These are phyloP conservation scores for Zosterops lateralis DNA, from an alignment of 2,113 vertebrate genomes.

Conservation along the genomic window DNA sequence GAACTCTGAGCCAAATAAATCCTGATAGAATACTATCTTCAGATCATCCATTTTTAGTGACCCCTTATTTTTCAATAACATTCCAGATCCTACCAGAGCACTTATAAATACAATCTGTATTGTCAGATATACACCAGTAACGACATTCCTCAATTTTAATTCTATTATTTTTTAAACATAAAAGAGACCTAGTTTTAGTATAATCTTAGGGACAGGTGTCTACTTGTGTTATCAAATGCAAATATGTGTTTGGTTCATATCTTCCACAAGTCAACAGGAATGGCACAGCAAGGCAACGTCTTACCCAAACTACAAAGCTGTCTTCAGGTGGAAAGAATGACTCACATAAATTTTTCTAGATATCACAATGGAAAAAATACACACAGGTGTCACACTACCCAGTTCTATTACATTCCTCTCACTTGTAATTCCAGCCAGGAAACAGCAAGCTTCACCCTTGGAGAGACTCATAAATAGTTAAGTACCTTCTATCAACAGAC, in stretches of 20 bases:
- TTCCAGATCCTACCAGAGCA: not conserved
- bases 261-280: not conserved
- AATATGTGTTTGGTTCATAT: not conserved
- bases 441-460: constrained; percentile 53
- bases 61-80: not conserved
- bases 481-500: constrained; percentile 54
- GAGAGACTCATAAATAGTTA: constrained; percentile 68
- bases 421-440: constrained; percentile 52
- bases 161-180: not conserved
- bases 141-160: not conserved
- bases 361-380: not conserved
- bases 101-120: not conserved
- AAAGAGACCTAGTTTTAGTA: not conserved
- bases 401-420: not conserved
- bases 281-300: not conserved
- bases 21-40: not conserved
- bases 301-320: not conserved
- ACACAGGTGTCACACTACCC: not conserved
- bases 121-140: not conserved
- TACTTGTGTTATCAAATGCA: not conserved
- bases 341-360: not conserved
- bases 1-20: not conserved
- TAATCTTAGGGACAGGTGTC: not conserved
- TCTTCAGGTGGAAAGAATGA: not conserved
- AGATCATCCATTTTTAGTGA: not conserved